Evolutionary conservation across 2,888 invertebrate species (phyloP).

Genomic region (Chymomyza caudatula): DNA sequence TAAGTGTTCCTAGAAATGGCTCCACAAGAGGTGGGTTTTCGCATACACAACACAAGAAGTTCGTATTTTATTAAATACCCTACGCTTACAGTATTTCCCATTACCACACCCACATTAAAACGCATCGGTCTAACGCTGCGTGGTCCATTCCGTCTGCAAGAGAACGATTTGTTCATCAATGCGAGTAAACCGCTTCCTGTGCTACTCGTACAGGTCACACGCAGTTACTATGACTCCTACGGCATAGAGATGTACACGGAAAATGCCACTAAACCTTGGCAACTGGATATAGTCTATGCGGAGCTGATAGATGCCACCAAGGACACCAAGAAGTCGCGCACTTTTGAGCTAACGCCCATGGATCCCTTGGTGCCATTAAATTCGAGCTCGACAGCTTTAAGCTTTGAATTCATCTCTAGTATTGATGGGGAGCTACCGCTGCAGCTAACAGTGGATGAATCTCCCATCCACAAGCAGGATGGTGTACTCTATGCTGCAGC

Average conservation of each 20-base stretch:
- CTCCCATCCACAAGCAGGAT: conserved; percentile 82
- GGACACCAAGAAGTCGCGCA: conserved; percentile 78
- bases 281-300: conserved; percentile 73
- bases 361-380: conserved; percentile 39
- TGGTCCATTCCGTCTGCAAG: conserved; percentile 81
- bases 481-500: conserved; percentile 87
- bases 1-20: conserved; percentile 79
- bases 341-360: conserved; percentile 61
- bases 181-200: conserved; percentile 53
- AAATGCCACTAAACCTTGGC: conserved; percentile 65
- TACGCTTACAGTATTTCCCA: conserved; percentile 63
- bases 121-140: conserved; percentile 80
- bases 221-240: conserved; percentile 61
- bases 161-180: conserved; percentile 71
- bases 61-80: background rate
- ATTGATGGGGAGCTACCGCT: conserved; percentile 78
- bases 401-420: conserved; percentile 68
- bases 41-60: background rate
- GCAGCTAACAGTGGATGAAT: conserved; percentile 81
- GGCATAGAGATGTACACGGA: conserved; percentile 57
- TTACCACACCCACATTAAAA: conserved; percentile 73
- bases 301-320: conserved; percentile 75
- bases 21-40: conserved; percentile 53
- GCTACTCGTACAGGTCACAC: conserved; percentile 60
- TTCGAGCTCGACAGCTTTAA: conserved; percentile 60